Evolutionary conservation across 2,888 invertebrate species (phyloP), one percentile per base, ranked within the genome.

Genomic region (Drepanosiphum platanoidis): DNA sequence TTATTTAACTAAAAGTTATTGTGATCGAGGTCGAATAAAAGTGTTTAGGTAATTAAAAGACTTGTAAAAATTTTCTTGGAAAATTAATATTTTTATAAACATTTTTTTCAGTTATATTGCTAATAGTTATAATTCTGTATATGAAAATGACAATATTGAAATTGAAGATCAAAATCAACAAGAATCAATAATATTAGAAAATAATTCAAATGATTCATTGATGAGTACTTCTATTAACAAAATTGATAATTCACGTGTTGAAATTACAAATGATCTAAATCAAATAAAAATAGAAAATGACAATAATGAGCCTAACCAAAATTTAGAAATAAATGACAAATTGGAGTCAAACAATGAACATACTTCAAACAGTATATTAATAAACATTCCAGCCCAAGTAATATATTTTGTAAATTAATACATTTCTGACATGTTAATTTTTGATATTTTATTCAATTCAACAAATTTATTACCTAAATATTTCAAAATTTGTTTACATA

Each of bases 11-110:
- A 84, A 84, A 68, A 46, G 36, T 9, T 77, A 84, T 39, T 84
- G 84, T 84, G 84, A 84, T 77, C 84, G 77, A 70, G 84, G 84
- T 39, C 34, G 84, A 52, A 11, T 77, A 36, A 84, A 84, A 84
- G 84, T 68, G n/a, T 75, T 75, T 39, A 36, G 74, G 84, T 84
- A 70, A 52, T 81, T 52, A 13, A 58, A 58, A 42, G 18, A 70
- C 11, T 58, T 30, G 13, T 39, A 8, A 36, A 68, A 68, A 68
- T 5, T 27, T 66, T n/a, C n/a, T n/a, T 52, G 18, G 22, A 52
- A 52, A 52, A 52, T 46, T 18, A 52, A 18, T 11, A 46, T 46
- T 52, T 52, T 52, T 2, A 11, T 61, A 4, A 61, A 36, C 4
- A 27, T 39, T 22, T 39, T 22, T 83, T 84, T 58, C 58, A 84